Evolutionary conservation across 2,113 vertebrate genomes (phyloP), one percentile per base, ranked within the genome.

Genomic region (Sprattus sprattus): DNA sequence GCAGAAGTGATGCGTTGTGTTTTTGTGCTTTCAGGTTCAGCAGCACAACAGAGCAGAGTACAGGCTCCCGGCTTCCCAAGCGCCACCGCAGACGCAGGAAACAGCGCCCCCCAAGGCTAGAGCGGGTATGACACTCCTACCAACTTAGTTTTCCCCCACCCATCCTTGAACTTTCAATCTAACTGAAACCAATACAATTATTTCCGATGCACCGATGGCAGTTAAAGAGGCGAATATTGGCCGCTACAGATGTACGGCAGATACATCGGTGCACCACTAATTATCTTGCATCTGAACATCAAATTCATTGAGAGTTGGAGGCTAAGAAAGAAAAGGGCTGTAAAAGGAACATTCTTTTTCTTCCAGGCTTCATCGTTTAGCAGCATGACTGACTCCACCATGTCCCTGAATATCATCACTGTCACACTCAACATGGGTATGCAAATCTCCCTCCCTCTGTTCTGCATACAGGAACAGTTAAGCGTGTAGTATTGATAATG

Each of bases 321-420:
- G 47, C 47, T 49, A 7, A 2, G 47, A 49, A 54, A 18, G 52
- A 54, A 18, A 54, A 54, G 15, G 2, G 15, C 16, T 54, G 13
- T 54, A 16, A 54, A 13, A 54, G 52, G 16, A 18, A 2, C 18
- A 16, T 46, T 28, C 18, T 45, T 84, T 11, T 81, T 32, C 8
- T 49, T 87, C 0, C 85, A 97, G 96, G 94, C 96, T 0, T 97
- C 96, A 0, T 98, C 97, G 83, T 97, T 98, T 92, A 98, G 97
- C 92, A 98, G 97, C 0, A 96, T 98, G 88, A 98, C 97, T 0
- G 97, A 98, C 85, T 98, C 97, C 81, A 98, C 97, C 0, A 98
- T 98, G 97, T 97, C 97, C 47, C 89, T 98, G 87, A 98, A 98
- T 90, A 97, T 98, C 90, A 97, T 98, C 92, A 98, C 97, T 0